Base-by-base conservation (phyloP, 2,888 invertebrate species). In the Tetragnatha montana region DNA sequence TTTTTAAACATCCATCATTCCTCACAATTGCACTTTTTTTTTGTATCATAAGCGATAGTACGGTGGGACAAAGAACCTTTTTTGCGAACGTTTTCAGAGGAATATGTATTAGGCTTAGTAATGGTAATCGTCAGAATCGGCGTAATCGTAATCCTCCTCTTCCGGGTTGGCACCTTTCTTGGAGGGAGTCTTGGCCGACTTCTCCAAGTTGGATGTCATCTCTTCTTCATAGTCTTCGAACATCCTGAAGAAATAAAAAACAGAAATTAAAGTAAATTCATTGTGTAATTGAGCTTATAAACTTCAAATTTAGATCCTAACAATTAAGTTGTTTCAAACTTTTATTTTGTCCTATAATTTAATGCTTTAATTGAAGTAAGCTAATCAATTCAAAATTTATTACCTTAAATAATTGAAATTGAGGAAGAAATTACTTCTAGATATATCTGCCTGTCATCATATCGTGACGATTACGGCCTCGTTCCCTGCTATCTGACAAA, bases 81-180 rank as follows among this genome's bases (percentile, higher is more conserved):
- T 10, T 60, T 60, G 6, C 60, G 60, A 17, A 60, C 1, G 35
- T 35, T 35, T 35, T 35, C 35, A 35, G 35, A 10, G 14, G 17
- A 60, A 60, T 60, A n/a, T n/a, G n/a, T n/a, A 17, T 8, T 60
- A 10, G 60, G 71, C 73, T 82, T 21, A 91, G 51, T 91, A 89
- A 73, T 91, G 89, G 47, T 91, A 89, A 76, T 82, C 89, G 81
- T 91, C 91, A 2, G 91, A 91, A 69, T 91, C 89, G 3, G 91
- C 91, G 76, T 91, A 91, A 69, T 89, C 91, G 35, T 91, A 91
- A 17, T 91, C 91, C 74, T 91, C 91, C 69, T 89, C 89, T 71
- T 91, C 91, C 0, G 81, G 86, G 49, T 89, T 89, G 10, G 69
- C 60, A 6, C 49, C 60, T 22, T 49, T 70, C 49, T 81, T 79